Conservation (phyloP, 2,888 invertebrate genomes). For the Volucella bombylans region DNA sequence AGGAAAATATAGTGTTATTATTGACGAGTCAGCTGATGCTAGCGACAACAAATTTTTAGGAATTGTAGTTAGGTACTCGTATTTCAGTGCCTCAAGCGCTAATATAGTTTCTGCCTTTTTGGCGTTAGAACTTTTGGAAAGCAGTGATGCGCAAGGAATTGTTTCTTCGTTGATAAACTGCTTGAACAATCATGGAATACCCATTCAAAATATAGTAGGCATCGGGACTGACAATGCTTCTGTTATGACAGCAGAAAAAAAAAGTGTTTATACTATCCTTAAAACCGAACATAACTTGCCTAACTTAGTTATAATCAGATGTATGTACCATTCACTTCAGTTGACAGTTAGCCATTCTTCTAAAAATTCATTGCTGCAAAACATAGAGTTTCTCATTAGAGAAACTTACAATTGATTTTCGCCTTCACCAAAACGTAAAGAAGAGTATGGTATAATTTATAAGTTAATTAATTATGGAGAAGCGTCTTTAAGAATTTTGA, state of each 20-base stretch:
- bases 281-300: conserved; percentile 7
- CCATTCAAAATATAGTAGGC: conserved; percentile 22
- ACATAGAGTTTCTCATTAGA: conserved; percentile 15
- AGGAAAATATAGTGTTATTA: conserved; percentile 22
- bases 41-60: conserved; percentile 18
- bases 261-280: conserved; percentile 15
- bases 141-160: conserved; percentile 17
- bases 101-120: conserved; percentile 4
- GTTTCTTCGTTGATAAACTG: conserved; percentile 19
- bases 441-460: background rate
- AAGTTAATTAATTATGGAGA: too few species aligned
- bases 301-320: too few species aligned
- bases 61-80: conserved; percentile 20
- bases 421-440: background rate
- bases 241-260: conserved; percentile 22
- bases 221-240: conserved; percentile 23
- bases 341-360: too few species aligned
- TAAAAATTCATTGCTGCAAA: background rate
- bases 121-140: too few species aligned
- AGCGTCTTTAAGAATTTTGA: conserved; percentile 16
- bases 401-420: conserved; percentile 3
- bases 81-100: conserved; percentile 13
- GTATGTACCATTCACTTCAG: conserved; percentile 4
- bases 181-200: background rate
- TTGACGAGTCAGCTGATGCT: conserved; percentile 36